Evolutionary conservation across 2,888 invertebrate genomes (phyloP).

Genomic region (Smittia sp.): DNA sequence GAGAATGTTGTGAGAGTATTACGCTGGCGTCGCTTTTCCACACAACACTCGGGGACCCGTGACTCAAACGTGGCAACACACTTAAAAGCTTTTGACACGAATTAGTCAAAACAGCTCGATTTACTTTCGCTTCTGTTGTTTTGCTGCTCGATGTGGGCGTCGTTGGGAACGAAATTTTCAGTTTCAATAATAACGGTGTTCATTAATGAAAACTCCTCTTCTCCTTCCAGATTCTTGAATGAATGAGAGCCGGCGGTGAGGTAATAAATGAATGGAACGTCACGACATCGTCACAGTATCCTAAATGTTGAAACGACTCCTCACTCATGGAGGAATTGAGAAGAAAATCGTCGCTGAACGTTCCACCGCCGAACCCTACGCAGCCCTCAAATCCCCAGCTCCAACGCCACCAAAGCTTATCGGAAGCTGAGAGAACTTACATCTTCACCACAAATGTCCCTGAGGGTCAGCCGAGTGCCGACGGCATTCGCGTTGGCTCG

Average conservation of each 20-base stretch:
- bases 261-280: conserved; percentile 16
- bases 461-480: conserved; percentile 44
- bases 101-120: not conserved
- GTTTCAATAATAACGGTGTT: no score
- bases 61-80: no score
- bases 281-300: not conserved
- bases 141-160: not conserved
- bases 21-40: no score
- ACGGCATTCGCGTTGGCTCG: conserved; percentile 42
- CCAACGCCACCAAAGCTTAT: conserved; percentile 29
- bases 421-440: conserved; percentile 52
- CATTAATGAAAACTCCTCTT: not conserved
- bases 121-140: not conserved
- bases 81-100: no score
- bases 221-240: not conserved
- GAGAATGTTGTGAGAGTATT: no score
- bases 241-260: not conserved
- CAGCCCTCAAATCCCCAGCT: conserved; percentile 9
- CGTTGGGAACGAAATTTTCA: not conserved
- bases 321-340: conserved; percentile 51
- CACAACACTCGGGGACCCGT: no score
- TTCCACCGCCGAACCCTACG: conserved; percentile 44
- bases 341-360: conserved; percentile 49
- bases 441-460: conserved; percentile 48
- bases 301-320: conserved; percentile 19